phyloP scores from a whole-genome alignment of 35 echinoderm and acorn worm species.

The Stichopus chloronotus region DNA sequence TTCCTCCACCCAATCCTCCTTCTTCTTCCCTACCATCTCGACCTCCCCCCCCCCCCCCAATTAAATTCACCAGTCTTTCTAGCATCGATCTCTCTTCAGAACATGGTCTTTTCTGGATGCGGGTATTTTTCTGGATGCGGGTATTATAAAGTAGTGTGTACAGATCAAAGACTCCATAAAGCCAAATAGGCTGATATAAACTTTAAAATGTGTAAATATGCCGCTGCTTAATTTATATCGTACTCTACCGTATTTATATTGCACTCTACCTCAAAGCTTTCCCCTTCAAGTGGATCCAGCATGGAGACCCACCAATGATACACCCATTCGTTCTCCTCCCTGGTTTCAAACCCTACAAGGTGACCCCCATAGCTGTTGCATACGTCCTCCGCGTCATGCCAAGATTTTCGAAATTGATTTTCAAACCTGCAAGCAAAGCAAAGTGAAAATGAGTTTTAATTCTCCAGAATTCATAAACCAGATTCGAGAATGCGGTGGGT shows the following conservation, averaged over 20 bases:
- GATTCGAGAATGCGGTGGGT: too few relatives aligned
- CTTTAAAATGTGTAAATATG: too few relatives aligned
- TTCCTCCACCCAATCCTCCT: too few relatives aligned
- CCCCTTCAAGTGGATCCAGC: not conserved
- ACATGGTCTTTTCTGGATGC: too few relatives aligned
- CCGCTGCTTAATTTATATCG: not conserved
- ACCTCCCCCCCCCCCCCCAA: too few relatives aligned
- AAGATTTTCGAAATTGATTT: not conserved
- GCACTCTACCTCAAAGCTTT: not conserved
- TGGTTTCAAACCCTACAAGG: constrained; percentile 12
- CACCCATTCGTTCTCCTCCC: constrained; percentile 19
- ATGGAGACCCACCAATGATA: constrained; percentile 51
- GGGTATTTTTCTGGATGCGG: too few relatives aligned
- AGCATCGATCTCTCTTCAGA: too few relatives aligned
- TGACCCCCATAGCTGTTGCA: not conserved
- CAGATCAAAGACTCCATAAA: too few relatives aligned
- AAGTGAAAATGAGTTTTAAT: not conserved
- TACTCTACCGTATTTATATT: not conserved
- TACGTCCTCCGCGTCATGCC: not conserved
- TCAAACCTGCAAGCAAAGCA: not conserved
- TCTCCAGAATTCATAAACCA: not conserved
- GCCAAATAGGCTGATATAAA: too few relatives aligned
- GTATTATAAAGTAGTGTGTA: too few relatives aligned
- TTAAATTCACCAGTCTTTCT: too few relatives aligned
- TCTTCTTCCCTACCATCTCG: too few relatives aligned